Evolutionary conservation across 2,113 vertebrate genomes (phyloP).

Genomic region (Tursiops truncatus): DNA sequence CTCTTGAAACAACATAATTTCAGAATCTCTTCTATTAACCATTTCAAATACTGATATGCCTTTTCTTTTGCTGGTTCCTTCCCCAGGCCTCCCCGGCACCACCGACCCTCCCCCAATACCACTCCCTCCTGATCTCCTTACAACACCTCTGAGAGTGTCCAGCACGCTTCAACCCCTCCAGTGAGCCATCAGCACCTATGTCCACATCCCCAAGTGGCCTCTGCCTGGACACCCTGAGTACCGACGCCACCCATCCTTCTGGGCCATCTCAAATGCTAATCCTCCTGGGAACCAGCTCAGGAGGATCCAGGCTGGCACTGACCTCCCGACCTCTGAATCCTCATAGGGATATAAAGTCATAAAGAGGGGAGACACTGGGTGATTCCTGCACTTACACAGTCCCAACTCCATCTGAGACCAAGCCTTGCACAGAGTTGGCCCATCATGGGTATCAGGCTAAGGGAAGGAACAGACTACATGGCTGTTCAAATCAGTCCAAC

Average conservation of each 20-base stretch:
- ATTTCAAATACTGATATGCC: background rate
- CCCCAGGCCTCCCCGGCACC: background rate
- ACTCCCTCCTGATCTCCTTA: background rate
- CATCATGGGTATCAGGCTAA: background rate
- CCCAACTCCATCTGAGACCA: background rate
- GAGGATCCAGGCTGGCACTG: accelerated
- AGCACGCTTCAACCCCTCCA: background rate
- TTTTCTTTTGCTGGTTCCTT: background rate
- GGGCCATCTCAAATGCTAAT: background rate
- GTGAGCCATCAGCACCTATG: background rate
- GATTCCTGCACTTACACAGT: background rate
- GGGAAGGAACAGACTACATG: accelerated
- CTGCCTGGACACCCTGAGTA: background rate
- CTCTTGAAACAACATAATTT: background rate
- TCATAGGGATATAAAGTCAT: background rate
- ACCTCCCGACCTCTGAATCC: background rate
- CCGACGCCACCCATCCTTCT: background rate
- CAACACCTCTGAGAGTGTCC: background rate
- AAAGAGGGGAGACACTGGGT: accelerated
- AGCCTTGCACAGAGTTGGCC: background rate
- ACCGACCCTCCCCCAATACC: accelerated
- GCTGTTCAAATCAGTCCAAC: background rate
- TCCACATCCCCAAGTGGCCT: background rate
- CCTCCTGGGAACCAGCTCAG: background rate
- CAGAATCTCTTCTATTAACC: background rate